Base-by-base conservation (phyloP, 53 echinoderm and acorn worm genomes). In the Paracentrotus lividus region DNA sequence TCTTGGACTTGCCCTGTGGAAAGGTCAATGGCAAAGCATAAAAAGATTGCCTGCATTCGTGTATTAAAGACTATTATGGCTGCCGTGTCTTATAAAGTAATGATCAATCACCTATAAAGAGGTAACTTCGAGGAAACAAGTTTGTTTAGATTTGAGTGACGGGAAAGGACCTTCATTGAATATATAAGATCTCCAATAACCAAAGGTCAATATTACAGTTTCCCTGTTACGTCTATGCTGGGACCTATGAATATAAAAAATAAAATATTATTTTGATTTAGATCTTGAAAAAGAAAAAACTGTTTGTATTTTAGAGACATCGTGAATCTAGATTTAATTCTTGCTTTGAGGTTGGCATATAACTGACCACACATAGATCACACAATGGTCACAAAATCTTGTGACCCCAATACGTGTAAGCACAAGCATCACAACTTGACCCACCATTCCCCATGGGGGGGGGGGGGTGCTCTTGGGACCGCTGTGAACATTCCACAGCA, bases 401-500 rank as follows among this genome's bases (percentile, higher is more conserved):
- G n/a, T n/a, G 81, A 81, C 81, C 81, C 26, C n/a, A 81, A 24
- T 44, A 81, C 44, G 10, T 47, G 44, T 3, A 45, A 0, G 43
- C 23, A n/a, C 9, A 5, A 13, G 43, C 21, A 69, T 33, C 4
- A 78, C n/a, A n/a, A n/a, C n/a, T n/a, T n/a, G n/a, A n/a, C n/a
- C n/a, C n/a, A n/a, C n/a, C n/a, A n/a, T n/a, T n/a, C n/a, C n/a
- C n/a, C n/a, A n/a, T n/a, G 42, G 38, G 40, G 36, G 36, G n/a
- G n/a, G n/a, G n/a, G n/a, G 36, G 40, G 36, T 44, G 26, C 34
- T 33, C 9, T 8, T n/a, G 21, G 36, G 3, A 1, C 34, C 26
- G 45, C 44, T 81, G 4, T 81, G 81, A 12, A 47, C 81, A 81
- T 81, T 81, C 81, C 81, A 81, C 45, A 47, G n/a, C 81, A 47